phyloP scores from a whole-genome alignment of 2,113 vertebrate species.

The Oryzias celebensis region DNA sequence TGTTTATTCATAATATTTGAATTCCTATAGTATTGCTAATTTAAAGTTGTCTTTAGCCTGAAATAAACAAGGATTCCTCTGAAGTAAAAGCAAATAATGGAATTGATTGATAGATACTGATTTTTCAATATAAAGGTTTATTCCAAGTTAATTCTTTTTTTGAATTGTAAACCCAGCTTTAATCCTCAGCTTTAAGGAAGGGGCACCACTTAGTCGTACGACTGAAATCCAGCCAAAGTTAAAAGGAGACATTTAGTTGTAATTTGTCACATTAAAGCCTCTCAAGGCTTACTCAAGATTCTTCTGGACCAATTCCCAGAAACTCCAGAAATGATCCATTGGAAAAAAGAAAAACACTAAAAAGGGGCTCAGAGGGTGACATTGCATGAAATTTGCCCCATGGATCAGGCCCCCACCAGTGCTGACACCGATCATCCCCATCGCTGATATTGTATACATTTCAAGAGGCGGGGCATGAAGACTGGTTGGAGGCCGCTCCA shows the following conservation, averaged over 20 bases:
- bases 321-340: slow-evolving; percentile 38
- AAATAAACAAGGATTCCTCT: too few relatives aligned
- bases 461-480: slow-evolving; percentile 56
- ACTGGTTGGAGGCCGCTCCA: slow-evolving; percentile 73
- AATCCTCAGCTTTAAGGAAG: too few relatives aligned
- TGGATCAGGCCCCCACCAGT: slow-evolving; percentile 60
- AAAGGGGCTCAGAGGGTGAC: slow-evolving; percentile 5
- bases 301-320: slow-evolving; percentile 50
- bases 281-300: slow-evolving; percentile 28
- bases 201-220: too few relatives aligned
- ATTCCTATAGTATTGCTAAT: too few relatives aligned
- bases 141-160: too few relatives aligned
- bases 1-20: too few relatives aligned
- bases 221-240: not conserved
- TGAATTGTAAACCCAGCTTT: too few relatives aligned
- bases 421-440: slow-evolving; percentile 70
- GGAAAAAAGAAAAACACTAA: slow-evolving; percentile 25
- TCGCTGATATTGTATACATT: slow-evolving; percentile 72
- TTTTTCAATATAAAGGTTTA: too few relatives aligned
- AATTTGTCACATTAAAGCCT: slow-evolving; percentile 45
- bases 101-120: too few relatives aligned
- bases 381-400: slow-evolving; percentile 63
- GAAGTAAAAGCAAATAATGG: too few relatives aligned
- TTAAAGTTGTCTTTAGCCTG: too few relatives aligned
- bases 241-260: slow-evolving; percentile 56